Evolutionary conservation across 2,888 invertebrate species (phyloP).

Genomic region (Lottia gigantea): DNA sequence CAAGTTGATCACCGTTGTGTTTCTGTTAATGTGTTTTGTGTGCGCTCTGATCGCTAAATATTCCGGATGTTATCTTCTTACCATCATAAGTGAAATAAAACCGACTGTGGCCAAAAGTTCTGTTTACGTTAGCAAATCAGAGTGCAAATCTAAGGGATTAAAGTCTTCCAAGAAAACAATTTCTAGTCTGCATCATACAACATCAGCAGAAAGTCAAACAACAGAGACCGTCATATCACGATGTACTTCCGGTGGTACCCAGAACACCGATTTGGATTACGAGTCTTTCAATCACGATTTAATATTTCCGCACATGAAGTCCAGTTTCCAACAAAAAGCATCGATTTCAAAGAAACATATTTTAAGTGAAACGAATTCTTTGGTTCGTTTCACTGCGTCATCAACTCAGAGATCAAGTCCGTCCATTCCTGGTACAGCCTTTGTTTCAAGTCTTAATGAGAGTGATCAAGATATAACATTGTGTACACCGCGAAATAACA

Average conservation of each 20-base stretch:
- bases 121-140: too few relatives aligned
- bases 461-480: neutral
- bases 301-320: too few relatives aligned
- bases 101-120: too few relatives aligned
- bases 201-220: too few relatives aligned
- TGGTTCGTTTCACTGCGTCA: neutral
- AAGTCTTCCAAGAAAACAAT: too few relatives aligned
- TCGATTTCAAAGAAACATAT: neutral
- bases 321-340: too few relatives aligned
- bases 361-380: neutral
- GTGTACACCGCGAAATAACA: neutral
- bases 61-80: slow-evolving; percentile 43
- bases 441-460: neutral
- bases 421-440: neutral
- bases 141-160: too few relatives aligned
- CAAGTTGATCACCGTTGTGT: slow-evolving; percentile 43
- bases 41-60: slow-evolving; percentile 49
- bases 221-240: too few relatives aligned
- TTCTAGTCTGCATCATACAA: too few relatives aligned
- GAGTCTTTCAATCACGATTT: too few relatives aligned
- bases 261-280: too few relatives aligned
- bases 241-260: too few relatives aligned
- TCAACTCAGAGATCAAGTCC: neutral
- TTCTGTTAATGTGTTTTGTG: slow-evolving; percentile 43
- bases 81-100: neutral